Conservation (phyloP, 92 coral and sea anemone species). For the Paragorgia papillata region DNA sequence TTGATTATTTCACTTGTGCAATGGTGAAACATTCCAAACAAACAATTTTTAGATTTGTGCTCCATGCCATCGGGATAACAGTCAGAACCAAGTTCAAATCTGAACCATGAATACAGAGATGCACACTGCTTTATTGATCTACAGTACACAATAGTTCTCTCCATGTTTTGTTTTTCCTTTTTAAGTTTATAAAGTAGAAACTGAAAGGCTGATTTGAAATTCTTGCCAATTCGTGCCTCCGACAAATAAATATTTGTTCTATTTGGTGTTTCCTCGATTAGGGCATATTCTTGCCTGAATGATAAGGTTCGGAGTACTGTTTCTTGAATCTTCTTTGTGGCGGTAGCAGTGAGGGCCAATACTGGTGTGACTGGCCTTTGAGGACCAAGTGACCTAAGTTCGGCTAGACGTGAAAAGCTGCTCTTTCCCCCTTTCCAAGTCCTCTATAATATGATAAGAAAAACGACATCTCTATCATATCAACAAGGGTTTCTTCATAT, state of each 20-base stretch:
- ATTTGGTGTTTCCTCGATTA: constrained; percentile 45
- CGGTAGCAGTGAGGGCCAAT: constrained; percentile 74
- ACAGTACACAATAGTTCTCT: constrained; percentile 44
- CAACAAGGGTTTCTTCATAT: no score
- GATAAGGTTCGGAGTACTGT: constrained; percentile 39
- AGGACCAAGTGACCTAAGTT: constrained; percentile 55
- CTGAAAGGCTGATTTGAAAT: not conserved
- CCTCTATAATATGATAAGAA: no score
- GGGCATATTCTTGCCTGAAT: constrained; percentile 17
- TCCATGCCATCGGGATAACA: not conserved
- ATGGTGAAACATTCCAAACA: constrained; percentile 3
- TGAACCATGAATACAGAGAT: constrained; percentile 18
- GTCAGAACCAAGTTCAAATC: constrained; percentile 19
- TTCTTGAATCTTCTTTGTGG: constrained; percentile 30
- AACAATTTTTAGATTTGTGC: not conserved
- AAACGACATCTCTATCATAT: no score
- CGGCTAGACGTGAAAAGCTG: constrained; percentile 57
- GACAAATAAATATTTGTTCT: constrained; percentile 60
- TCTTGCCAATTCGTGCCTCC: constrained; percentile 34
- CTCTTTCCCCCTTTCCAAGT: no score
- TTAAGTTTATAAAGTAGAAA: constrained; percentile 45
- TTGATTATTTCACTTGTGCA: not conserved
- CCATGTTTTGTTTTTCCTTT: constrained; percentile 20
- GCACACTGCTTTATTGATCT: constrained; percentile 38
- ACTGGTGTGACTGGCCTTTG: constrained; percentile 50